These are phyloP conservation scores for Micronisus gabar DNA, from an alignment of 2,113 vertebrate genomes.

Conservation along the genomic window DNA sequence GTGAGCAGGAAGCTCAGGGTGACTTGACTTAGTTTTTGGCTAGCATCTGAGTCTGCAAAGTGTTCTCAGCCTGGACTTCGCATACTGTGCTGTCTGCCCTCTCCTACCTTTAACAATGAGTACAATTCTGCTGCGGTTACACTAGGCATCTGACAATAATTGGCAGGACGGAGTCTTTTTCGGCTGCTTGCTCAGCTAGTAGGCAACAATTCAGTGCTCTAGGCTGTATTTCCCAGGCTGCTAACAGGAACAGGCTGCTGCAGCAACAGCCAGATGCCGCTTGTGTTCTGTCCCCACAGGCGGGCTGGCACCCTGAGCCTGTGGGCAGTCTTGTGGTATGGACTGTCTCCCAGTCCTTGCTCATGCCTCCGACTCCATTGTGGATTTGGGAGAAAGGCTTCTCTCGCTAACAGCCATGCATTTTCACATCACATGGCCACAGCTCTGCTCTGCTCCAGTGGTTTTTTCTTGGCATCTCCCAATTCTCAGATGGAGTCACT, in stretches of 20 bases:
- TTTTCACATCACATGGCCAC: not conserved
- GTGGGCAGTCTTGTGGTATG: not conserved
- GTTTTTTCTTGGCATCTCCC: not conserved
- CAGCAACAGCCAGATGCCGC: not conserved
- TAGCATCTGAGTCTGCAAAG: not conserved
- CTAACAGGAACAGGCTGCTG: not conserved
- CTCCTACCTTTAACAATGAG: not conserved
- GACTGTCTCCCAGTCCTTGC: not conserved
- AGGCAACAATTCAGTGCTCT: not conserved
- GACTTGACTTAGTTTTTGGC: not conserved
- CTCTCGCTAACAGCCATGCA: not conserved
- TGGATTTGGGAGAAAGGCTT: not conserved
- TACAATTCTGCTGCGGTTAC: not conserved
- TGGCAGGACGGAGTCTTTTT: not conserved
- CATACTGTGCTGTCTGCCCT: not conserved
- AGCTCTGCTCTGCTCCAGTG: not conserved
- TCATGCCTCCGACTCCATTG: not conserved
- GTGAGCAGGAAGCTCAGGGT: not conserved
- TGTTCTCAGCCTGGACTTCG: not conserved
- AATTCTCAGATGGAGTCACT: fast-evolving
- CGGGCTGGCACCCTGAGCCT: not conserved
- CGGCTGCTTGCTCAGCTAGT: not conserved
- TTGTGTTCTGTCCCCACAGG: not conserved
- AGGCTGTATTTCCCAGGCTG: not conserved
- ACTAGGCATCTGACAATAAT: not conserved